Base-by-base conservation (phyloP, 2,797 vertebrate species). In the Rhynchotus rufescens region DNA sequence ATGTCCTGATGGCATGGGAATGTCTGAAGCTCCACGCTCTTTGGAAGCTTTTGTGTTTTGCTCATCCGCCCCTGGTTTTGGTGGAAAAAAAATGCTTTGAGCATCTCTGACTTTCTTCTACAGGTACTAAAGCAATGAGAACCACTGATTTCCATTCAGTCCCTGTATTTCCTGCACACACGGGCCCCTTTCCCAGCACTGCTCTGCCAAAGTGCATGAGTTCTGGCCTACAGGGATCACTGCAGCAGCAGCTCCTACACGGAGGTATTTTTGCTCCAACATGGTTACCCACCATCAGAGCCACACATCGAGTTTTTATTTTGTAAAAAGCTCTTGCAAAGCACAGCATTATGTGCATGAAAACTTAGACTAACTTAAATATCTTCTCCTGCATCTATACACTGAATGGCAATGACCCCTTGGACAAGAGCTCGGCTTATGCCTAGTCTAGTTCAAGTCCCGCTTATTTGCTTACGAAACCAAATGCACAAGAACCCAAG, bases 181-280 rank as follows among this genome's bases (percentile, higher is more conserved):
- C 47, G 52, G 71, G 36, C n/a, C 36, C 1, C 3, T 73, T 67
- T 88, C 61, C 49, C 81, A 86, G 78, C 45, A 5, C 11, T 74
- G 54, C 65, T 52, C 42, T 86, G 59, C 40, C 12, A 17, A 40
- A 61, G 10, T 20, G 20, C 2, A 4, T 12, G 15, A 74, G 25
- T 7, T 8, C 65, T 59, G 78, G 61, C 44, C 0, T 0, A 13
- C 1, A 0, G 7, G 59, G 51, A 71, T 78, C 79, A 49, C 36
- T 21, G 68, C 47, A 84, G 54, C 1, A 0, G 49, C 66, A 75
- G 59, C 82, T 68, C 57, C 84, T 42, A 8, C 9, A 9, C 0
- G 3, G 74, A 81, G 57, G 59, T 34, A 25, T 7, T 88, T 90
- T 77, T 71, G 61, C 61, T 74, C 77, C 49, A 11, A 0, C 10